Evolutionary conservation across 2,888 invertebrate species (phyloP).

Genomic region (Bimastos eiseni): DNA sequence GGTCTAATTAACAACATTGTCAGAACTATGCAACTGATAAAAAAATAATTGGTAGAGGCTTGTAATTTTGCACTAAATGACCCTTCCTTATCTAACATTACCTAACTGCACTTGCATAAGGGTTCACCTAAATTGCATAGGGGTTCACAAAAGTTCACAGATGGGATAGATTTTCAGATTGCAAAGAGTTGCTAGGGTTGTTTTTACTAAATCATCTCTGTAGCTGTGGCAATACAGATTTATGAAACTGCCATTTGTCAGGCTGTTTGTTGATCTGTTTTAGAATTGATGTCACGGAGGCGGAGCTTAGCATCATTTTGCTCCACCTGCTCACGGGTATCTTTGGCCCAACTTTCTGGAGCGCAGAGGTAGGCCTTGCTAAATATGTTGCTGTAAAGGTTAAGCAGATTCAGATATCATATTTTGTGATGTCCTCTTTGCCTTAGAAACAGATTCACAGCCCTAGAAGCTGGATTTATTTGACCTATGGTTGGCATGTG

Average conservation of each 20-base stretch:
- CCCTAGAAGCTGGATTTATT: neutral
- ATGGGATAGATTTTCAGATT: too few species aligned
- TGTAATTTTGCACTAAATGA: too few species aligned
- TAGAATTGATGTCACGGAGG: slow-evolving; percentile 93
- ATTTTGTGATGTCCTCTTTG: neutral
- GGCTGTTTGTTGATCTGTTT: slow-evolving; percentile 36
- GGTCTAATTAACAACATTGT: too few species aligned
- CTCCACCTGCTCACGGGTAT: slow-evolving; percentile 84
- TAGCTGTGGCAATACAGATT: neutral
- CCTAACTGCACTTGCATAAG: too few species aligned
- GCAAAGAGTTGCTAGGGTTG: neutral
- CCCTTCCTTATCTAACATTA: too few species aligned
- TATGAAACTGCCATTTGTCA: neutral
- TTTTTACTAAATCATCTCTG: neutral
- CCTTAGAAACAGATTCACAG: neutral
- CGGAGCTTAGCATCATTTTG: slow-evolving; percentile 87
- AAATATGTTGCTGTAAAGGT: neutral
- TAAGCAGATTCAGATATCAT: neutral
- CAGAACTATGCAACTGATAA: too few species aligned
- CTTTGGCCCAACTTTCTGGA: slow-evolving; percentile 87
- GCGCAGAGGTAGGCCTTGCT: slow-evolving; percentile 62
- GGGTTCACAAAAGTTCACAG: too few species aligned
- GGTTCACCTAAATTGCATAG: too few species aligned
- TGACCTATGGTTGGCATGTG: neutral
- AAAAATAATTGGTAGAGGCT: too few species aligned